phyloP scores from a whole-genome alignment of 2,113 vertebrate genomes.

The Xiphophorus couchianus region DNA sequence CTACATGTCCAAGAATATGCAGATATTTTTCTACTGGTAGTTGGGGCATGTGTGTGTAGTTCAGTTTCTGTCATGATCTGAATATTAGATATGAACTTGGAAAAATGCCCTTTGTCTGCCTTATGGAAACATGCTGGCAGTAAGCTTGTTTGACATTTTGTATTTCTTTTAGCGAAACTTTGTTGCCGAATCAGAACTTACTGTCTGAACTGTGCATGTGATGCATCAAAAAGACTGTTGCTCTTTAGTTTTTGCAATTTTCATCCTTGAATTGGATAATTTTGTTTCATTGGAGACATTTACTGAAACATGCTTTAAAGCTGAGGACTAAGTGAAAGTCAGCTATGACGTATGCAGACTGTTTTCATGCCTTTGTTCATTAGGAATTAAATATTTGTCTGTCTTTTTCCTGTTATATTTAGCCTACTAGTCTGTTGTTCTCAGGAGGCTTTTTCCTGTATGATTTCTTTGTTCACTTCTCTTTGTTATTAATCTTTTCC shows the following conservation, averaged over 20 bases:
- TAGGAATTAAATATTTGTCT: not conserved
- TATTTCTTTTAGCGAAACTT: not conserved
- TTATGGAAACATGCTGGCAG: not conserved
- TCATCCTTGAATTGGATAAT: not conserved
- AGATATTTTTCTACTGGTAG: not conserved
- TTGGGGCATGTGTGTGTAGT: not conserved
- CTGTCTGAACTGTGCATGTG: no score
- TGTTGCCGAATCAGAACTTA: not conserved
- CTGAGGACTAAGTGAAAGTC: not conserved
- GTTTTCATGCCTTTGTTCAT: not conserved
- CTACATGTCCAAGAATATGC: not conserved
- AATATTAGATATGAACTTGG: not conserved
- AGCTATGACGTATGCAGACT: constrained; percentile 3
- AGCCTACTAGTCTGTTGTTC: constrained; percentile 47
- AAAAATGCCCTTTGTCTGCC: not conserved
- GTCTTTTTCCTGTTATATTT: constrained; percentile 1
- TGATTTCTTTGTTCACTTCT: constrained; percentile 3
- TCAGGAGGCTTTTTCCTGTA: constrained; percentile 35
- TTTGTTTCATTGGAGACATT: not conserved
- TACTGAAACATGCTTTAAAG: not conserved
- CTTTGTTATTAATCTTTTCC: constrained; percentile 31
- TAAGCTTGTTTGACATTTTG: not conserved
- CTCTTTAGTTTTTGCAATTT: not conserved
- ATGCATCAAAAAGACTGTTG: not conserved
- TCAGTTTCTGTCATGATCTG: not conserved